Percentiles rank a stretch among this genome's conserved stretches.
Evolutionary conservation across 2,797 vertebrate species (phyloP).

Genomic region (Oreonectes daqikongensis): DNA sequence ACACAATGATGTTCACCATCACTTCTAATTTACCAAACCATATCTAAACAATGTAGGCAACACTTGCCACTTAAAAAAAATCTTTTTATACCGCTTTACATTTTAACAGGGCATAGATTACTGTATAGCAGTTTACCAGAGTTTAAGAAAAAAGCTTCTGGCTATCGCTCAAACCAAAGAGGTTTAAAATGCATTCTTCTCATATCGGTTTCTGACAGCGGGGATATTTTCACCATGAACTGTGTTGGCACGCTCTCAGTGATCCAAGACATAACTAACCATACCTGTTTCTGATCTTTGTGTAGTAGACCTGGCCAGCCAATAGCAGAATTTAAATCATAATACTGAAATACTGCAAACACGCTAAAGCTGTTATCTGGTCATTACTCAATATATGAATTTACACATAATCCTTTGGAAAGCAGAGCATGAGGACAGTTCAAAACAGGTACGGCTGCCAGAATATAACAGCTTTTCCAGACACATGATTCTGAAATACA

Average conservation of each 20-base stretch:
- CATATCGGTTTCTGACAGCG: conserved; percentile 18
- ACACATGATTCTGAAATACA: neutral
- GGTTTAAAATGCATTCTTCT: conserved; percentile 24
- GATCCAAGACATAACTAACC: neutral
- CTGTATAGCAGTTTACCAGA: neutral
- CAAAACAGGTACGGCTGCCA: conserved; percentile 2
- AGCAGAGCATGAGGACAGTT: conserved; percentile 1
- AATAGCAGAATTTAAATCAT: conserved; percentile 18
- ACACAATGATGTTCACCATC: no score
- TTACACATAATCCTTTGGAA: conserved; percentile 36
- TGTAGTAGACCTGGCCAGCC: neutral
- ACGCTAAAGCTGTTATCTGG: conserved; percentile 25
- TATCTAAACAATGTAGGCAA: neutral
- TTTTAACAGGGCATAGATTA: conserved; percentile 14
- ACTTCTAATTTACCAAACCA: no score
- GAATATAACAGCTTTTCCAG: conserved; percentile 2
- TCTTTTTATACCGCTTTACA: neutral
- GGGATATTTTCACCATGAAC: conserved; percentile 6
- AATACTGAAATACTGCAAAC: conserved; percentile 16
- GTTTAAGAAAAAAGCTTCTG: neutral
- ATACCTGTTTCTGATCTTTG: conserved; percentile 26
- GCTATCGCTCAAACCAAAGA: conserved; percentile 1
- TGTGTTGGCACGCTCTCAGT: neutral
- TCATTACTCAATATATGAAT: conserved; percentile 25
- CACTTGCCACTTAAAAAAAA: neutral